Percentiles rank a stretch among this genome's conserved stretches.
Evolutionary conservation across 2,888 invertebrate species (phyloP).

Genomic region (Hermaeophaga mercurialis): DNA sequence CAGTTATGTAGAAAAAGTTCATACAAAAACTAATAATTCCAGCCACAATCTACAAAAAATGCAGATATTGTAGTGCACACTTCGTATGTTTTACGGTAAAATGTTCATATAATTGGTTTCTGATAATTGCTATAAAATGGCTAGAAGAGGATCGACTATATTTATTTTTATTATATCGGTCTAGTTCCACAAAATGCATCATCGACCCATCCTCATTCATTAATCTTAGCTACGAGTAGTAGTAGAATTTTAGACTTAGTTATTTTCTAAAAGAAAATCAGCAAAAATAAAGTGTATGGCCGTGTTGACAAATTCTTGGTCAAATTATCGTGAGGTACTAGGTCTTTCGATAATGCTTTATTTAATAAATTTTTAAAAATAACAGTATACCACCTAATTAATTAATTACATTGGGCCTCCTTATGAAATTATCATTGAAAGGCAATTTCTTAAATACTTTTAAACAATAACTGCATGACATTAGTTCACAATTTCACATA

Average conservation of each 20-base stretch:
- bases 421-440: too few species aligned
- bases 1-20: too few species aligned
- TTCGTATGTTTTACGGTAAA: too few species aligned
- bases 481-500: too few species aligned
- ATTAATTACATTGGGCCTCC: not conserved
- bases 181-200: constrained; percentile 30
- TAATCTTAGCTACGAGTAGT: constrained; percentile 53
- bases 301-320: constrained; percentile 38
- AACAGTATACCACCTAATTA: not conserved
- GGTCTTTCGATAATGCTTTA: constrained; percentile 9
- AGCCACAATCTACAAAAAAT: too few species aligned
- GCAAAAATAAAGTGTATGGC: constrained; percentile 48
- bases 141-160: too few species aligned
- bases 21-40: too few species aligned
- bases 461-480: too few species aligned
- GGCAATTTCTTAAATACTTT: too few species aligned
- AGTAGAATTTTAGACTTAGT: constrained; percentile 48
- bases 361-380: not conserved
- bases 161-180: too few species aligned
- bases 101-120: too few species aligned
- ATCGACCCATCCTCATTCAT: constrained; percentile 45
- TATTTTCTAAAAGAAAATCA: constrained; percentile 39
- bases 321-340: constrained; percentile 43
- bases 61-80: too few species aligned
- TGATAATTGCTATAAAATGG: not conserved